phyloP scores from a whole-genome alignment of 2,797 vertebrate genomes.

The Ptychobarbus kaznakovi region DNA sequence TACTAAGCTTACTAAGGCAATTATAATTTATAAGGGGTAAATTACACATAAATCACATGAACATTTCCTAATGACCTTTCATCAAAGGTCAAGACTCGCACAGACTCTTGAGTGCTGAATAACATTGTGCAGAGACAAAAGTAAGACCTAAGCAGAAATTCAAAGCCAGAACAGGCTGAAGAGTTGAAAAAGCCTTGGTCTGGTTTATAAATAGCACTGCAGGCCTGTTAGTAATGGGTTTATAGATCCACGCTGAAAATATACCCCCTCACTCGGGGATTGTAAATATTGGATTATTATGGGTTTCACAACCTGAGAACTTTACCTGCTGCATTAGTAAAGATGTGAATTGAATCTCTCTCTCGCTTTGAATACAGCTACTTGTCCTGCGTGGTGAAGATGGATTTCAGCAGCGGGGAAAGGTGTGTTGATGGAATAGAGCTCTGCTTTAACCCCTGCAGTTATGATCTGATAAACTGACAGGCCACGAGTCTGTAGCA shows the following conservation, averaged over 20 bases:
- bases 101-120: not conserved
- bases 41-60: not conserved
- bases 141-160: slow-evolving; percentile 25
- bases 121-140: slow-evolving; percentile 42
- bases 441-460: slow-evolving; percentile 23
- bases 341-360: slow-evolving; percentile 41
- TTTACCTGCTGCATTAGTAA: slow-evolving; percentile 52
- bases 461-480: slow-evolving; percentile 37
- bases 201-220: slow-evolving; percentile 67
- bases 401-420: slow-evolving; percentile 26
- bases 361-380: not conserved
- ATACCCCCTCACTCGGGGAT: slow-evolving; percentile 55
- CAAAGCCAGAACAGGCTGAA: slow-evolving; percentile 42
- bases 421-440: slow-evolving; percentile 8
- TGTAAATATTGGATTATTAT: slow-evolving; percentile 68
- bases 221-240: slow-evolving; percentile 66
- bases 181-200: slow-evolving; percentile 32
- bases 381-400: slow-evolving; percentile 1
- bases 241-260: slow-evolving; percentile 66
- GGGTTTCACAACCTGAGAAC: slow-evolving; percentile 61
- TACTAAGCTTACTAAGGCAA: too few relatives aligned
- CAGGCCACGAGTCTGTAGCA: not conserved
- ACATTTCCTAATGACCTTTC: not conserved
- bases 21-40: not conserved
- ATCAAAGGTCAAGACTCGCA: slow-evolving; percentile 17